Evolutionary conservation across 2,888 invertebrate species (phyloP).

Genomic region (Xanthostigma xanthostigma): DNA sequence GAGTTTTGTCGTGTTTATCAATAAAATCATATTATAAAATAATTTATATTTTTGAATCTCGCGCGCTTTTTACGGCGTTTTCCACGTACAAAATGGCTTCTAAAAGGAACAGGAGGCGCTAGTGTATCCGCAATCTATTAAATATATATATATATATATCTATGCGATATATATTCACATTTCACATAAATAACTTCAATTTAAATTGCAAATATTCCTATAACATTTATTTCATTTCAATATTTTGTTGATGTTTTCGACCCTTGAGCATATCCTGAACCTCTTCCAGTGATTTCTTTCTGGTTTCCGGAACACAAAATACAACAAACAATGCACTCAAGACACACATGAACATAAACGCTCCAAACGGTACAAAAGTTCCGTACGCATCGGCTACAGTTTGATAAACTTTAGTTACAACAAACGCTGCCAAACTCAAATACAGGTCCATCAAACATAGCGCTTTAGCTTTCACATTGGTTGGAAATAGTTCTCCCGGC

Average conservation of each 20-base stretch:
- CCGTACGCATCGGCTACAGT: conserved; percentile 24
- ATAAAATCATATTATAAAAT: too few relatives aligned
- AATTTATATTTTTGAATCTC: too few relatives aligned
- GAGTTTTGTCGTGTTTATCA: too few relatives aligned
- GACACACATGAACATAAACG: conserved; percentile 24
- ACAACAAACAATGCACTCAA: conserved; percentile 24
- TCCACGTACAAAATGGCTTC: too few relatives aligned
- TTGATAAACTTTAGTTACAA: conserved; percentile 28
- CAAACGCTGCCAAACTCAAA: conserved; percentile 25
- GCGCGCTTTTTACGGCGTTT: too few relatives aligned
- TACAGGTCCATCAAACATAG: conserved; percentile 25
- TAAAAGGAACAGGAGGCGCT: too few relatives aligned
- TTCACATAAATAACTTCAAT: too few relatives aligned
- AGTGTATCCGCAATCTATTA: too few relatives aligned
- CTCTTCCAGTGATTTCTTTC: conserved; percentile 27
- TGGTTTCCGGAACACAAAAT: conserved; percentile 27
- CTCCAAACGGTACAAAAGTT: conserved; percentile 24
- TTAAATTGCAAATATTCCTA: too few relatives aligned
- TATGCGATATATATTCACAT: too few relatives aligned
- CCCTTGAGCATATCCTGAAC: conserved; percentile 27
- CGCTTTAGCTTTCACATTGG: conserved; percentile 27
- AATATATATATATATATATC: too few relatives aligned
- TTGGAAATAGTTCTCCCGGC: conserved; percentile 29
- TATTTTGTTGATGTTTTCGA: background rate
- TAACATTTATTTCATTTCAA: too few relatives aligned